phyloP scores from a whole-genome alignment of 1,140 invertebrate genomes.

The Argopecten irradians region DNA sequence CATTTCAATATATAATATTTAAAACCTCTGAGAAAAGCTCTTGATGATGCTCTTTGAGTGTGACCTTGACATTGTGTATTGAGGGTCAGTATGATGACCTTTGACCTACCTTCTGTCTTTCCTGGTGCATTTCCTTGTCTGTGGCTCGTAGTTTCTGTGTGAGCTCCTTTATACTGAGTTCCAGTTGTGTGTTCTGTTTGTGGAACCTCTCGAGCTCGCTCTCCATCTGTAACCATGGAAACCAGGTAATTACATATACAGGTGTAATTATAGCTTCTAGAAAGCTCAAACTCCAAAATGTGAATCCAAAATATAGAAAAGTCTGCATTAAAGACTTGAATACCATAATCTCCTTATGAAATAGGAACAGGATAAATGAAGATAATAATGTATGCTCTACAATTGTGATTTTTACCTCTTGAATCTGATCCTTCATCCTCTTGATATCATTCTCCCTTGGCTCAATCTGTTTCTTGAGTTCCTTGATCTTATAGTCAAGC shows the following conservation, averaged over 20 bases:
- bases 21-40: background rate
- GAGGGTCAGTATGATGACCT: background rate
- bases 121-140: constrained; percentile 83
- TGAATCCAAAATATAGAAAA: too few species aligned
- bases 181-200: constrained; percentile 82
- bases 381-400: background rate
- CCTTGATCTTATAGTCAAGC: constrained; percentile 91
- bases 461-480: constrained; percentile 90
- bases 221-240: constrained; percentile 77
- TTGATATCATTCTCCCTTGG: constrained; percentile 86
- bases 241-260: background rate
- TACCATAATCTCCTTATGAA: background rate
- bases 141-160: constrained; percentile 86
- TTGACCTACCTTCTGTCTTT: constrained; percentile 79
- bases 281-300: too few species aligned
- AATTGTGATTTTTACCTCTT: constrained; percentile 78
- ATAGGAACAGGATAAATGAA: background rate
- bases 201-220: constrained; percentile 85
- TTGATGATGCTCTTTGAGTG: background rate
- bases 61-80: background rate
- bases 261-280: background rate
- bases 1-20: background rate
- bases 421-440: constrained; percentile 87
- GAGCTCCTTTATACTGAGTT: constrained; percentile 85
- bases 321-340: too few species aligned